phyloP scores from a whole-genome alignment of 2,888 invertebrate species.

The Boloria selene region DNA sequence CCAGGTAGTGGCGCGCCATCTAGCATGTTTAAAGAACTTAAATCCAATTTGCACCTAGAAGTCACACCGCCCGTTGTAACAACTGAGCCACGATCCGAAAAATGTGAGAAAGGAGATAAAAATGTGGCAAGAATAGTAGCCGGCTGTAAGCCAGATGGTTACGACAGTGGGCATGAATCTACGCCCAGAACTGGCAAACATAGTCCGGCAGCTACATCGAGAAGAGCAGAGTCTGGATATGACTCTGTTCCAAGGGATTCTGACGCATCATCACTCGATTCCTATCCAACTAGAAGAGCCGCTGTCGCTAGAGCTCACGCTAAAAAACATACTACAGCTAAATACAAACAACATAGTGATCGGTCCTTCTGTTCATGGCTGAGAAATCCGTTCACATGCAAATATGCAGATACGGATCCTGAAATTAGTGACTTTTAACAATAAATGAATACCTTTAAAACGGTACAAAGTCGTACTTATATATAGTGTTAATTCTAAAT shows the following conservation, averaged over 20 bases:
- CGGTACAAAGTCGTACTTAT: conserved; percentile 44
- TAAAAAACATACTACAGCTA: conserved; percentile 81
- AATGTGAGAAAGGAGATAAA: conserved; percentile 84
- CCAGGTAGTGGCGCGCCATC: conserved; percentile 85
- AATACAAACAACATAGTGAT: conserved; percentile 87
- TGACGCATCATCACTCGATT: conserved; percentile 93
- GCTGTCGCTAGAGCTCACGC: conserved; percentile 76
- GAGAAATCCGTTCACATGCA: conserved; percentile 89
- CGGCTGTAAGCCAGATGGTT: conserved; percentile 87
- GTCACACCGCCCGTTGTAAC: conserved; percentile 82
- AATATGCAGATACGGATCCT: conserved; percentile 87
- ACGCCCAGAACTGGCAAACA: conserved; percentile 91
- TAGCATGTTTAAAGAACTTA: conserved; percentile 82
- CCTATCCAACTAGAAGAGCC: conserved; percentile 80
- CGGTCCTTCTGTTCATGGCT: conserved; percentile 89
- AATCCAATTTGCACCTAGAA: conserved; percentile 74
- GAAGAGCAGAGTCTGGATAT: conserved; percentile 94
- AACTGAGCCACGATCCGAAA: conserved; percentile 83
- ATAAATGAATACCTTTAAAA: conserved; percentile 38
- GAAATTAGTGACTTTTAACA: conserved; percentile 85
- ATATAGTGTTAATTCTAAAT: conserved; percentile 54
- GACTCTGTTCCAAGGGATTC: conserved; percentile 95
- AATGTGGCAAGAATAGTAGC: conserved; percentile 85
- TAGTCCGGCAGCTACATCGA: conserved; percentile 89
- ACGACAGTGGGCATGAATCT: conserved; percentile 92